Percentiles rank a stretch among this genome's conserved stretches.
Conservation (phyloP, 2,113 vertebrate genomes). For the Dipodomys merriami region DNA sequence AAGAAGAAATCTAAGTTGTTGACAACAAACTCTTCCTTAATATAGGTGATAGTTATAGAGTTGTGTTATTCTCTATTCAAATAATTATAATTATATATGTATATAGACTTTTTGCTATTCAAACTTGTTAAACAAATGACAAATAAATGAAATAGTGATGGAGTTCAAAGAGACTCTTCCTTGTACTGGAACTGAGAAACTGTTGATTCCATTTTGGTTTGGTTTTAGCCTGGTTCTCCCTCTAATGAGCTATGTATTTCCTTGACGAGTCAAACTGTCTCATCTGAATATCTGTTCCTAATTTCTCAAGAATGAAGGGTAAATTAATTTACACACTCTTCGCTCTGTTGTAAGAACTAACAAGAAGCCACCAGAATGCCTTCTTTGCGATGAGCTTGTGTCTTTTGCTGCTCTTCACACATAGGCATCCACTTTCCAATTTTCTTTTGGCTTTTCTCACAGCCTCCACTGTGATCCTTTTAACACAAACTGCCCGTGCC, state of each 20-base stretch:
- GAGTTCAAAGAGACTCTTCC: neutral
- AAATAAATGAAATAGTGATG: neutral
- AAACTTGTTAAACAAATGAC: neutral
- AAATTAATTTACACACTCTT: neutral
- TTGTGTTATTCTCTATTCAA: constrained; percentile 1
- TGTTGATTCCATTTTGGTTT: neutral
- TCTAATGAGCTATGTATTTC: neutral
- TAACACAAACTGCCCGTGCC: neutral
- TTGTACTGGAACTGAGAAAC: neutral
- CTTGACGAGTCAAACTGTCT: neutral
- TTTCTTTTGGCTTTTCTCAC: neutral
- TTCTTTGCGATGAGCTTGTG: neutral
- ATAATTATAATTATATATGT: neutral
- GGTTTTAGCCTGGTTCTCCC: neutral
- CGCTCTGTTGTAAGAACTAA: neutral
- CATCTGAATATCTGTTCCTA: neutral
- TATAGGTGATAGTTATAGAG: neutral
- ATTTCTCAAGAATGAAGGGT: neutral
- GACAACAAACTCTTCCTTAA: neutral
- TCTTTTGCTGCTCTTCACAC: neutral
- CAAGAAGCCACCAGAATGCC: neutral
- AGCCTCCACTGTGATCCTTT: neutral
- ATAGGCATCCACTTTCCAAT: neutral
- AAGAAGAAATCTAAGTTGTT: neutral
- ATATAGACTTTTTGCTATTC: neutral